phyloP scores from a whole-genome alignment of 2,888 invertebrate genomes.

The Ophonus ardosiacus region DNA sequence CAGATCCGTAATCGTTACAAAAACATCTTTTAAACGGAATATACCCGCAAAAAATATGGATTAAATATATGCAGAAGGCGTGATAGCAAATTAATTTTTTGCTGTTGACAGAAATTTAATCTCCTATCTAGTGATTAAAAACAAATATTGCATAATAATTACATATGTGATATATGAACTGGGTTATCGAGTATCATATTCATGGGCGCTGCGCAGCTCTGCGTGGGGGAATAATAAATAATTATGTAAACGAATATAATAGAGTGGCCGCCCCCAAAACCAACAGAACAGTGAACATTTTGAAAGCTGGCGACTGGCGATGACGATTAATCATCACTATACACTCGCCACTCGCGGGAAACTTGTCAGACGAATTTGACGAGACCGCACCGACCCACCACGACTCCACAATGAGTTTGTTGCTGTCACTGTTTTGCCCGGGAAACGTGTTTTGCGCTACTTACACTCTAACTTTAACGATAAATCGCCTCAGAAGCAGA shows the following conservation, averaged over 20 bases:
- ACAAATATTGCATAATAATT: not conserved
- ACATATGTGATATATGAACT: not conserved
- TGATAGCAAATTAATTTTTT: not conserved
- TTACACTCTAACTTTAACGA: not conserved
- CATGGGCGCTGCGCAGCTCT: not conserved
- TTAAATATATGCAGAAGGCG: not conserved
- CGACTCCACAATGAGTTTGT: conserved; percentile 28
- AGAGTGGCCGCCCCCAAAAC: conserved; percentile 34
- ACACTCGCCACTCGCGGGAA: conserved; percentile 51
- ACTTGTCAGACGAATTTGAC: conserved; percentile 50
- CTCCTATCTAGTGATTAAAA: not conserved
- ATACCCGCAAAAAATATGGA: too few relatives aligned
- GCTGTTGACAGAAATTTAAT: not conserved
- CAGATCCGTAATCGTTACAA: too few relatives aligned
- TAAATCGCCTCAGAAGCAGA: not conserved
- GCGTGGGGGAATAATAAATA: conserved; percentile 38
- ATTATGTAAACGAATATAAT: conserved; percentile 57
- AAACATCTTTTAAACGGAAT: too few relatives aligned
- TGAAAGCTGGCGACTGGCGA: conserved; percentile 17
- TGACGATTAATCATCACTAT: conserved; percentile 11
- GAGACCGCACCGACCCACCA: conserved; percentile 22
- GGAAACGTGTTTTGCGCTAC: not conserved
- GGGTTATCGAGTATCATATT: conserved; percentile 8
- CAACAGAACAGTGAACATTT: conserved; percentile 42
- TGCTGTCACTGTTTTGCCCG: not conserved